A percentile compares a stretch with the other conserved stretches of the same genome.
These are phyloP conservation scores for Parasteatoda tepidariorum DNA, from an alignment of 1,140 invertebrate species.

Conservation along the genomic window DNA sequence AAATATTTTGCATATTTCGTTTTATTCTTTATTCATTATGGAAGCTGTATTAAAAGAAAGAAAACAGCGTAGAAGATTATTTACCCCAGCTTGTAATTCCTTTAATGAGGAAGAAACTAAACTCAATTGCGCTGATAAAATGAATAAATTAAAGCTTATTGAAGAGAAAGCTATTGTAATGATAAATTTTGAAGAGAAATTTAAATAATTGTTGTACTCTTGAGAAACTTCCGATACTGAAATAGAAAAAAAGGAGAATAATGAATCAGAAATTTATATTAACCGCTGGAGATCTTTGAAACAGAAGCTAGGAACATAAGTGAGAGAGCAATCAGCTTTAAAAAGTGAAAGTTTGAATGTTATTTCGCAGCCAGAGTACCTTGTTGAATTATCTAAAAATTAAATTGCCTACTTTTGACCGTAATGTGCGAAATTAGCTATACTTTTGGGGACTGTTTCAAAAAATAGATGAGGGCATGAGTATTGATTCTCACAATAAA, in stretches of 20 bases:
- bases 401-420: slow-evolving; percentile 28
- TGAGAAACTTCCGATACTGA: not conserved
- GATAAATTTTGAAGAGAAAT: not conserved
- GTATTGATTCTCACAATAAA: slow-evolving; percentile 18
- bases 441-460: slow-evolving; percentile 36
- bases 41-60: too few relatives aligned
- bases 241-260: not conserved
- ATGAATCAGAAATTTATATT: not conserved
- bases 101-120: too few relatives aligned
- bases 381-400: slow-evolving; percentile 14
- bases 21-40: too few relatives aligned
- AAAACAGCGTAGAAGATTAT: too few relatives aligned
- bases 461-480: slow-evolving; percentile 25
- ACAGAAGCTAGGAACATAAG: not conserved
- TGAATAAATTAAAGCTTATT: not conserved
- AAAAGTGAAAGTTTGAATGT: too few relatives aligned
- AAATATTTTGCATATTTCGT: too few relatives aligned
- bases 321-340: too few relatives aligned
- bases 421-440: slow-evolving; percentile 25
- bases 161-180: slow-evolving; percentile 28
- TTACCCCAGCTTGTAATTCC: too few relatives aligned
- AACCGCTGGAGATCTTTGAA: not conserved
- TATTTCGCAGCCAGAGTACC: not conserved
- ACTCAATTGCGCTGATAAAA: too few relatives aligned
- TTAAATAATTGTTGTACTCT: not conserved